Percentiles rank a stretch among this genome's conserved stretches.
Evolutionary conservation across 37 sponge, comb jelly and placozoan species (phyloP).

Genomic region (Cliona cf. orientalis): DNA sequence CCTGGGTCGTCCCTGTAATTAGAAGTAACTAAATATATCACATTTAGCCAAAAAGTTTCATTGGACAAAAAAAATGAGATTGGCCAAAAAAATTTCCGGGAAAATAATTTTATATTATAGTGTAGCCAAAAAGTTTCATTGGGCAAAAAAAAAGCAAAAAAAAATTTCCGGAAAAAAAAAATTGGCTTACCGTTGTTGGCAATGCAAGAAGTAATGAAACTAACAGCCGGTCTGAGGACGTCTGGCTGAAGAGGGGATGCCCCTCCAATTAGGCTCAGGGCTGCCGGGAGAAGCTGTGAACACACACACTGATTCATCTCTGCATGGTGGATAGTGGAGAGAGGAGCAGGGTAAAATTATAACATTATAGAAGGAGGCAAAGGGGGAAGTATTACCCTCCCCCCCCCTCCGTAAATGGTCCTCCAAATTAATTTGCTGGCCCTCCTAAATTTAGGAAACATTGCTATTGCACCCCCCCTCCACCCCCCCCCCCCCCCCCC

Average conservation of each 20-base stretch:
- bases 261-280: constrained; percentile 15
- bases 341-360: not conserved
- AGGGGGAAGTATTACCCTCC: no score
- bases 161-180: no score
- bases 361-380: not conserved
- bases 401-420: no score
- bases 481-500: no score
- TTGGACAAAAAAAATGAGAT: no score
- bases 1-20: constrained; percentile 14
- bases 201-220: constrained; percentile 38
- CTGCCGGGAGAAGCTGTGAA: constrained; percentile 32
- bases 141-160: no score
- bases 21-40: not conserved
- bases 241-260: not conserved
- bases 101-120: no score
- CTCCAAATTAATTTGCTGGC: not conserved
- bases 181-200: constrained; percentile 46
- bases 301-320: constrained; percentile 40
- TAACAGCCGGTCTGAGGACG: constrained; percentile 16
- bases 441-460: not conserved
- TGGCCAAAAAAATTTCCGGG: no score
- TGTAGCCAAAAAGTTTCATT: no score
- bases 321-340: not conserved
- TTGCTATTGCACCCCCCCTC: not conserved
- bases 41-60: no score